Percentiles rank a stretch among this genome's conserved stretches.
Conservation (phyloP, 2,888 invertebrate genomes). For the Ophion costatus region DNA sequence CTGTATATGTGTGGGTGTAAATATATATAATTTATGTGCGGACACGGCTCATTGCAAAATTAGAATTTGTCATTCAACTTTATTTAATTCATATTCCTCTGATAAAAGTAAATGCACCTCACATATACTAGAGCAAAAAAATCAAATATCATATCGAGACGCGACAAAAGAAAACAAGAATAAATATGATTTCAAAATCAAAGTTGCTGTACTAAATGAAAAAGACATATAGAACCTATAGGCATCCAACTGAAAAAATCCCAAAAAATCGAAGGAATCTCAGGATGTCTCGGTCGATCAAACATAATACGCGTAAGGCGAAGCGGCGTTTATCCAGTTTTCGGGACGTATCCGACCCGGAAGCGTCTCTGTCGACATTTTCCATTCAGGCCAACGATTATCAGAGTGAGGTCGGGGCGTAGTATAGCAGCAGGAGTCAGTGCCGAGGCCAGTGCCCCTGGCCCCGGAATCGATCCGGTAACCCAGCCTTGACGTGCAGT, state of each 20-base stretch:
- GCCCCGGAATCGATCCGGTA: constrained; percentile 63
- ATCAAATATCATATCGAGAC: too few relatives aligned
- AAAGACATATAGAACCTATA: too few relatives aligned
- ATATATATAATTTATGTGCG: too few relatives aligned
- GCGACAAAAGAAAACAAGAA: too few relatives aligned
- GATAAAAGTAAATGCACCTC: too few relatives aligned
- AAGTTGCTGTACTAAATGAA: too few relatives aligned
- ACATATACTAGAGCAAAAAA: too few relatives aligned
- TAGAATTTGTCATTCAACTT: too few relatives aligned
- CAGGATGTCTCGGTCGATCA: background rate
- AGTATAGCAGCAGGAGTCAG: background rate
- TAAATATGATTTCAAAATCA: too few relatives aligned
- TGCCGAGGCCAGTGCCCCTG: constrained; percentile 63
- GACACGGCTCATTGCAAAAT: too few relatives aligned
- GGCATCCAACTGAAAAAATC: background rate
- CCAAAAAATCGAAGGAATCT: background rate
- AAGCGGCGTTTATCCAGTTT: constrained; percentile 1
- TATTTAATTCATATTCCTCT: too few relatives aligned
- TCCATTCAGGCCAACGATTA: constrained; percentile 41
- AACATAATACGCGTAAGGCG: background rate
- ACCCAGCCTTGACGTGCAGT: constrained; percentile 18
- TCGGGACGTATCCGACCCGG: constrained; percentile 20
- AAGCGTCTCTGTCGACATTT: constrained; percentile 35
- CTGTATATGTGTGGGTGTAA: too few relatives aligned
- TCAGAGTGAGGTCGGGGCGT: constrained; percentile 5